Evolutionary conservation across 2,113 vertebrate species (phyloP).

Genomic region (Pagrus major): DNA sequence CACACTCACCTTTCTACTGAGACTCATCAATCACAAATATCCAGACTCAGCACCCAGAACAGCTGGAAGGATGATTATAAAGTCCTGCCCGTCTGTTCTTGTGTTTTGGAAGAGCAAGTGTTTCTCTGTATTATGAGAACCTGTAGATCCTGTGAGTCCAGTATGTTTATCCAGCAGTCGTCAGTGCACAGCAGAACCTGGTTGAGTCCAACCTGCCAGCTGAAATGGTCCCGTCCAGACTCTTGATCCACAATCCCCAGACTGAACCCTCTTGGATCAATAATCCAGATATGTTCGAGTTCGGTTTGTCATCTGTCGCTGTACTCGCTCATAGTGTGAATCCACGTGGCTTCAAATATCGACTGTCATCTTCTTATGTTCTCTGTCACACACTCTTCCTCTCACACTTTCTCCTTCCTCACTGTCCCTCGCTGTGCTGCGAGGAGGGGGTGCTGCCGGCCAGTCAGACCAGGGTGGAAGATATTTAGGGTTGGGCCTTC

Average conservation of each 20-base stretch:
- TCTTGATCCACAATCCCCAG: neutral
- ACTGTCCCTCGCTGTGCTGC: conserved; percentile 8
- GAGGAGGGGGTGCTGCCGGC: conserved; percentile 20
- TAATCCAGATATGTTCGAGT: neutral
- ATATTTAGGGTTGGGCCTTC: conserved; percentile 79
- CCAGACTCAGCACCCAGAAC: conserved; percentile 8
- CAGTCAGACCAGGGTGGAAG: conserved; percentile 66
- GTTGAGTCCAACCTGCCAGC: neutral
- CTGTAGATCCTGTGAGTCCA: neutral
- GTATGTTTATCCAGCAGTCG: neutral
- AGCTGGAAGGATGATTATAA: neutral
- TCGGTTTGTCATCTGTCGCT: neutral
- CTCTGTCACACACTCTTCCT: conserved; percentile 19
- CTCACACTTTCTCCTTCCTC: conserved; percentile 53
- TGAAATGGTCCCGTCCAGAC: neutral
- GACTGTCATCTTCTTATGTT: conserved; percentile 36
- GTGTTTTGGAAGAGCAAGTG: neutral
- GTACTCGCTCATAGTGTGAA: neutral
- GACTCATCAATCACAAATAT: conserved; percentile 26
- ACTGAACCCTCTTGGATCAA: neutral
- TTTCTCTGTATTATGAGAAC: neutral
- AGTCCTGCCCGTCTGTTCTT: neutral
- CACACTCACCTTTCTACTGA: conserved; percentile 42
- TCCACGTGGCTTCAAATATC: conserved; percentile 26
- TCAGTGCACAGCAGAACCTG: neutral